phyloP scores from a whole-genome alignment of 2,113 vertebrate genomes.

The Lagenorhynchus albirostris region DNA sequence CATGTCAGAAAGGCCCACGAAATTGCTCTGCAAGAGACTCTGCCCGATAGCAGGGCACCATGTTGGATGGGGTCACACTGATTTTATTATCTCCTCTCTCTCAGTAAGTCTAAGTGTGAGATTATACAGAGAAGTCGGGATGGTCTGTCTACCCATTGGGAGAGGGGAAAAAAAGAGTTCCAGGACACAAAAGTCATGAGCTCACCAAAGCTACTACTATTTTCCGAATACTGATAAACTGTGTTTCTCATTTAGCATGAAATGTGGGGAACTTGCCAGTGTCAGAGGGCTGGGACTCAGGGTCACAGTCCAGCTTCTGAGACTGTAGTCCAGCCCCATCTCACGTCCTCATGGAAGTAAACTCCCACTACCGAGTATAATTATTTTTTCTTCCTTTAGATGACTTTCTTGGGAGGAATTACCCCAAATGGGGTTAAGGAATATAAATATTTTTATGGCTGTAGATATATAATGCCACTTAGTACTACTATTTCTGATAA shows the following conservation, averaged over 20 bases:
- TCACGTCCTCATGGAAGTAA: background rate
- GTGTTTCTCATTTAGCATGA: background rate
- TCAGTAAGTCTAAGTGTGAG: background rate
- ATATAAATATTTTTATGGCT: background rate
- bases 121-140: background rate
- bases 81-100: background rate
- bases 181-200: background rate
- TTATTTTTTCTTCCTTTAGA: background rate
- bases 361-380: background rate
- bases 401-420: background rate
- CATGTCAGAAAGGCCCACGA: background rate
- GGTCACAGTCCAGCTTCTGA: background rate
- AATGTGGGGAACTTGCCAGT: background rate
- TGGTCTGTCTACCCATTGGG: background rate
- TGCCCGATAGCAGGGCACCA: background rate
- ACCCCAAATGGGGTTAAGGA: background rate
- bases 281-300: background rate
- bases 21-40: background rate
- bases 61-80: background rate
- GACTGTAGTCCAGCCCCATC: background rate
- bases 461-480: background rate
- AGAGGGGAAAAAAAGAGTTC: background rate
- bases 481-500: background rate
- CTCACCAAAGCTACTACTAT: background rate
- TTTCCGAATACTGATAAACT: background rate